phyloP scores from a whole-genome alignment of 2,888 invertebrate species.

The Sinodicranocentrus sp. region DNA sequence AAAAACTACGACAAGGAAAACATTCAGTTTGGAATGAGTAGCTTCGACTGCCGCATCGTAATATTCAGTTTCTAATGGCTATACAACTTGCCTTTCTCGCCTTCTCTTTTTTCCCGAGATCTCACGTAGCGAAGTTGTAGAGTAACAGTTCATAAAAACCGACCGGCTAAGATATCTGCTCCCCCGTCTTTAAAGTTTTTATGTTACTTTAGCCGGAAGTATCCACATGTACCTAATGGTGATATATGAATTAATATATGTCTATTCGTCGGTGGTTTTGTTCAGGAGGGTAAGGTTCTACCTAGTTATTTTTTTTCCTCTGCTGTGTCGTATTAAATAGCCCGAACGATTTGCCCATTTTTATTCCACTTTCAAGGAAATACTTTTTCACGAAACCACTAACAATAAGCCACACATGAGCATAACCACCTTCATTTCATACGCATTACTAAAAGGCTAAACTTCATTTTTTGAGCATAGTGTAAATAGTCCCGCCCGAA shows the following conservation, averaged over 20 bases:
- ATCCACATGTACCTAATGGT: conserved; percentile 64
- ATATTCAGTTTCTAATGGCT: conserved; percentile 53
- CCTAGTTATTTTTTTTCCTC: not conserved
- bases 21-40: not conserved
- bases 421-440: no score
- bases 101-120: no score
- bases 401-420: no score
- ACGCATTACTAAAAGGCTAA: no score
- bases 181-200: conserved; percentile 44
- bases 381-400: not conserved
- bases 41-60: not conserved
- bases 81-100: no score
- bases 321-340: not conserved
- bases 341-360: not conserved
- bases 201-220: conserved; percentile 50
- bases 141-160: not conserved
- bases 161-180: not conserved
- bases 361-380: no score
- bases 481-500: no score
- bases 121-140: no score
- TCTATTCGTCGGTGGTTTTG: not conserved
- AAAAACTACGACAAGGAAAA: conserved; percentile 9
- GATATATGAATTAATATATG: conserved; percentile 67
- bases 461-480: no score
- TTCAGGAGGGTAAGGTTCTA: not conserved